Evolutionary conservation across 2,888 invertebrate species (phyloP), one percentile per base, ranked within the genome.

Genomic region (Endomychus coccineus): DNA sequence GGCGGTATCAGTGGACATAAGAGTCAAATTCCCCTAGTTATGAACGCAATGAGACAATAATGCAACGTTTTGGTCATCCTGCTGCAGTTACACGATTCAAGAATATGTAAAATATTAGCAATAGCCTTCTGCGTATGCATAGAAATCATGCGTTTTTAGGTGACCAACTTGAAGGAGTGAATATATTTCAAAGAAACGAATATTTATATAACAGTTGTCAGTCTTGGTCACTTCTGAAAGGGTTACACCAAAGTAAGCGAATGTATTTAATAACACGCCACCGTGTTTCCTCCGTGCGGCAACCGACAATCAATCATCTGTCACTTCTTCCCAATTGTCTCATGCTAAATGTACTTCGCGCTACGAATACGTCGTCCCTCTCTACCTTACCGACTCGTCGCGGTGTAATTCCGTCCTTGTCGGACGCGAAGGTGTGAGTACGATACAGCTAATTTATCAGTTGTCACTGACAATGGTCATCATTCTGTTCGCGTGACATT

Each of bases 401-500:
- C 17, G 22, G 27, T 25, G 27, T 37, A 19, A n/a, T 12, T 23
- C 25, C n/a, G 13, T 36, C 29, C 36, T 36, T 36, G 17, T 23
- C 11, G 29, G 5, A 29, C 15, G 27, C 27, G 14, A 31, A 37
- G 36, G 36, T 37, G 36, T 36, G 25, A 30, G 36, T 19, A 37
- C 25, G 16, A 47, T 40, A 38, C 36, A 43, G 38, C 48, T 52
- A 55, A 59, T 59, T 57, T 55, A 58, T 59, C 57, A 57, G 54
- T 50, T 56, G 57, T 56, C 57, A 38, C 41, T 52, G 57, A 58
- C 57, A 57, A 57, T 56, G 53, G 56, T 54, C 55, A 59, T 59
- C 51, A 54, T 49, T 54, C 51, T 17, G 27, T 42, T 54, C 46
- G 52, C 54, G 51, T 54, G 54, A 54, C 48, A 44, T 49, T 51